Evolutionary conservation across 2,888 invertebrate species (phyloP).

Genomic region (Pammene fasciana): DNA sequence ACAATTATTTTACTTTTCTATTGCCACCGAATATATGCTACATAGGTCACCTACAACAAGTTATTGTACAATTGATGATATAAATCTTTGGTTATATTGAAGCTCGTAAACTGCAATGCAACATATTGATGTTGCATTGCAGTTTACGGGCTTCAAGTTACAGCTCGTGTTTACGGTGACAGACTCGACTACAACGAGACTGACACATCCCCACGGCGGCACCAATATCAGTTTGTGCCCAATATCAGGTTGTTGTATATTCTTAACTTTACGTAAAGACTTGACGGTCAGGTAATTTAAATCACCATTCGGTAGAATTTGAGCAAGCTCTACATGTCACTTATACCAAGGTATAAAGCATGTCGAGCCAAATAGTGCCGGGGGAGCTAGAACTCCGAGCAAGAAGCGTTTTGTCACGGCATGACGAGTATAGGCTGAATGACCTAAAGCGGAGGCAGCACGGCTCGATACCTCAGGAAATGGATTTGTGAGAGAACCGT

Average conservation of each 20-base stretch:
- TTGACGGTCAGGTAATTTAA: neutral
- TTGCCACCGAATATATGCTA: too few relatives aligned
- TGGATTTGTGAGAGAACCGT: conserved; percentile 55
- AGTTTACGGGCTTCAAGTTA: too few relatives aligned
- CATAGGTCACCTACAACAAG: too few relatives aligned
- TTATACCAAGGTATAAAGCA: neutral
- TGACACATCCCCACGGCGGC: too few relatives aligned
- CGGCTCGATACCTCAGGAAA: conserved; percentile 64
- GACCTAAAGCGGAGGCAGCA: neutral
- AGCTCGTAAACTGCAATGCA: too few relatives aligned
- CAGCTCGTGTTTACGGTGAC: too few relatives aligned
- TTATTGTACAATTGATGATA: too few relatives aligned
- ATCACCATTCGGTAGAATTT: neutral
- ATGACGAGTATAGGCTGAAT: conserved; percentile 1
- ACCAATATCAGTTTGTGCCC: neutral
- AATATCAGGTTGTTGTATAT: neutral
- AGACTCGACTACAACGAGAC: too few relatives aligned
- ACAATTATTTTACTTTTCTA: too few relatives aligned
- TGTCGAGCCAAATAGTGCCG: neutral
- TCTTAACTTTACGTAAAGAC: neutral
- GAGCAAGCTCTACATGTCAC: too few relatives aligned
- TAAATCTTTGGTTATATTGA: too few relatives aligned
- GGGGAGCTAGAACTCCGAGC: neutral
- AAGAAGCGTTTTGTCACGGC: neutral
- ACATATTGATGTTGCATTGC: too few relatives aligned